Conservation (phyloP, 2,888 invertebrate species). For the Tipula unca region DNA sequence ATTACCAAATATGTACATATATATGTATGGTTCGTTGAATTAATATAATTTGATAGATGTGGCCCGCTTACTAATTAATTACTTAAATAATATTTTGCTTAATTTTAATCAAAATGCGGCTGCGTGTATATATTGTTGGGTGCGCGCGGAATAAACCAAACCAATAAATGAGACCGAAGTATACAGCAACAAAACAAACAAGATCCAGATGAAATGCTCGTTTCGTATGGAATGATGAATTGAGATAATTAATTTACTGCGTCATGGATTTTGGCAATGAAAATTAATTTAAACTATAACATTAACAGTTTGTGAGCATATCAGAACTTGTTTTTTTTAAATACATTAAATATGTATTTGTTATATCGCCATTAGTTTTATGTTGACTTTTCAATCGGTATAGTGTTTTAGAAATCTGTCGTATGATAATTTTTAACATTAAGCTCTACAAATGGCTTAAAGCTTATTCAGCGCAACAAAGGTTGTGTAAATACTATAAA, state of each 20-base stretch:
- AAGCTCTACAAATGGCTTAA: too few species aligned
- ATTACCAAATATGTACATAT: neutral
- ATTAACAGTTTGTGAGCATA: too few species aligned
- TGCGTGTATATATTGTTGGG: neutral
- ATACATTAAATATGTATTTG: too few species aligned
- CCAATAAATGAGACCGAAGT: neutral
- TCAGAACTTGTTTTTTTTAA: too few species aligned
- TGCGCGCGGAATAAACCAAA: neutral
- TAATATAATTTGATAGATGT: neutral
- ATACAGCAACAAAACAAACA: neutral
- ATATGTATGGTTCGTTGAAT: too few species aligned
- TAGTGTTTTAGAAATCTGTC: too few species aligned
- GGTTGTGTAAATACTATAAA: too few species aligned
- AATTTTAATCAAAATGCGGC: neutral
- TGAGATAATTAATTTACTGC: neutral
- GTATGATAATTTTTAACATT: too few species aligned
- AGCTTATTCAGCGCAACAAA: too few species aligned
- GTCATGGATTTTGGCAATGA: neutral
- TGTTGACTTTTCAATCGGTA: too few species aligned
- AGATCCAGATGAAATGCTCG: neutral
- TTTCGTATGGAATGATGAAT: neutral
- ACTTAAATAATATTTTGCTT: neutral
- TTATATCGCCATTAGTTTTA: too few species aligned
- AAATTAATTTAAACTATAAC: neutral
- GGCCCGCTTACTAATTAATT: neutral